A percentile compares a stretch with the other conserved stretches of the same genome.
Conservation (phyloP, 92 coral and sea anemone species). For the Plumapathes pennacea region DNA sequence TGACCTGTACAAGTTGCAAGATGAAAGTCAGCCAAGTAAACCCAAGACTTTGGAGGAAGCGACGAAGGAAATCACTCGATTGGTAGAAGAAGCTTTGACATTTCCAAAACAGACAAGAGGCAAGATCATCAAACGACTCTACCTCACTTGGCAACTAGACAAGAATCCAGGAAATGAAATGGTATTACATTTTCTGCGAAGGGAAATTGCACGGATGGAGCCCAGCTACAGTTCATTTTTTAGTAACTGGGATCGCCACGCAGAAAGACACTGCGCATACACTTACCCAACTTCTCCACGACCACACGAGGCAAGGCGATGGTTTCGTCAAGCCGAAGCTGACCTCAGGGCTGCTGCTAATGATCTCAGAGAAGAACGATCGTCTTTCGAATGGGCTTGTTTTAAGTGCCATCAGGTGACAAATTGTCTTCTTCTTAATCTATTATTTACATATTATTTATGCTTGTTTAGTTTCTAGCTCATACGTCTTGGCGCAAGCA, state of each 20-base stretch:
- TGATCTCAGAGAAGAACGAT: conserved; percentile 10
- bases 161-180: conserved; percentile 69
- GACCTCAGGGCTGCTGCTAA: conserved; percentile 58
- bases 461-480: too few species aligned
- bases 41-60: conserved; percentile 17
- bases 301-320: conserved; percentile 65
- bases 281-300: conserved; percentile 67
- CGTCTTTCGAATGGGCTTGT: conserved; percentile 75
- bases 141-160: conserved; percentile 72
- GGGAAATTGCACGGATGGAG: conserved; percentile 56
- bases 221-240: conserved; percentile 31
- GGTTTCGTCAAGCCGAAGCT: conserved; percentile 64
- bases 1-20: conserved; percentile 52
- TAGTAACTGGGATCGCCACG: conserved; percentile 34
- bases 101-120: conserved; percentile 24
- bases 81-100: conserved; percentile 65
- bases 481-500: too few species aligned
- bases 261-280: conserved; percentile 14
- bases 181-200: conserved; percentile 61
- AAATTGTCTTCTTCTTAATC: too few species aligned
- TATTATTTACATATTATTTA: too few species aligned
- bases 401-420: conserved; percentile 77
- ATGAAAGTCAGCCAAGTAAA: not conserved
- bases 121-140: conserved; percentile 52
- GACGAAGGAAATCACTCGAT: conserved; percentile 11